Conservation (phyloP, 2,888 invertebrate genomes). For the Lepeophtheirus nordmannii region DNA sequence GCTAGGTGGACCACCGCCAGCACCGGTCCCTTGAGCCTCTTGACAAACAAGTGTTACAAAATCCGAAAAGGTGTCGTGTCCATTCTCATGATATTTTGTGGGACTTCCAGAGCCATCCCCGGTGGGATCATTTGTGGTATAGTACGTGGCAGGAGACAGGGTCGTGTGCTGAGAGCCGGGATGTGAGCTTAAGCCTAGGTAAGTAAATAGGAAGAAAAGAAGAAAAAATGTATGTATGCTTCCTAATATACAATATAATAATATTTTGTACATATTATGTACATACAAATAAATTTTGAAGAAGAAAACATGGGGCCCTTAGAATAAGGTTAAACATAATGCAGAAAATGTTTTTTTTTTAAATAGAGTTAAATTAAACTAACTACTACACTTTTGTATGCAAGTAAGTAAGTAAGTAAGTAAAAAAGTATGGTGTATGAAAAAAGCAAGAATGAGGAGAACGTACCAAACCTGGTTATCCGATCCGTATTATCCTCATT, state of each 20-base stretch:
- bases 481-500: background rate
- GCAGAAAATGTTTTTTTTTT: background rate
- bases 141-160: constrained; percentile 17
- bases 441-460: background rate
- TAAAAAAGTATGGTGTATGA: too few species aligned
- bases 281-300: too few species aligned
- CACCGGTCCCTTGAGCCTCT: constrained; percentile 57
- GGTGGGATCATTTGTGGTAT: constrained; percentile 30
- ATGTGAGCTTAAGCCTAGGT: background rate
- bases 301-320: background rate
- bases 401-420: too few species aligned
- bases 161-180: constrained; percentile 5
- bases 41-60: constrained; percentile 94
- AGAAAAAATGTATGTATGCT: too few species aligned
- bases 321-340: background rate
- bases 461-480: background rate
- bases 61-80: constrained; percentile 72
- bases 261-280: too few species aligned
- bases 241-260: background rate
- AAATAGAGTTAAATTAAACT: too few species aligned
- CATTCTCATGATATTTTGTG: constrained; percentile 62
- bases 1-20: constrained; percentile 34
- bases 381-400: too few species aligned
- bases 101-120: constrained; percentile 30
- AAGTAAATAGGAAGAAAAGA: too few species aligned